Conservation (phyloP, 2,888 invertebrate species). For the Phytoseiulus persimilis region DNA sequence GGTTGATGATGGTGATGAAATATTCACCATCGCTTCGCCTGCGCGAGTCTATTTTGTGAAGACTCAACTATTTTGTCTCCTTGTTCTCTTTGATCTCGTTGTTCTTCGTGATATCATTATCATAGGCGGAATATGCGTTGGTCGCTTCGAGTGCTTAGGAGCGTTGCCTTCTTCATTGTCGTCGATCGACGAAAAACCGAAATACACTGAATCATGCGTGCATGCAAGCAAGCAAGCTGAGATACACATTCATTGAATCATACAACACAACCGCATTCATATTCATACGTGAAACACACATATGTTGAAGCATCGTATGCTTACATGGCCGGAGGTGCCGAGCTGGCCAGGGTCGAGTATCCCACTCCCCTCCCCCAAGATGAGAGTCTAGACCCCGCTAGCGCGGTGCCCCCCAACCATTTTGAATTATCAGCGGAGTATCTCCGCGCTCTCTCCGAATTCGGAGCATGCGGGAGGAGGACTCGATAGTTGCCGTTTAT, state of each 20-base stretch:
- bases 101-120: neutral
- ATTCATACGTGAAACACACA: neutral
- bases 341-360: constrained; percentile 36
- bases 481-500: neutral
- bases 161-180: neutral
- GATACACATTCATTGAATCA: neutral
- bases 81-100: neutral
- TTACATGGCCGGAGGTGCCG: neutral
- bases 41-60: neutral
- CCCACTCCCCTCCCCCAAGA: constrained; percentile 32
- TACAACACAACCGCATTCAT: neutral
- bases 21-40: neutral
- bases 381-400: constrained; percentile 36
- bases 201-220: neutral
- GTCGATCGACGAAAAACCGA: neutral
- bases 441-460: neutral
- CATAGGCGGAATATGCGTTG: neutral
- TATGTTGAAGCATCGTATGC: neutral
- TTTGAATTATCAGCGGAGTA: neutral
- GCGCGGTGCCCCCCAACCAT: constrained; percentile 19
- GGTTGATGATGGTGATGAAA: neutral
- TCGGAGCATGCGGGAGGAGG: neutral
- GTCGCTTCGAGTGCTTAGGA: neutral
- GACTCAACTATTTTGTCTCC: neutral
- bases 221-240: neutral